Conservation (phyloP, 2,113 vertebrate genomes). For the Gyps fulvus region DNA sequence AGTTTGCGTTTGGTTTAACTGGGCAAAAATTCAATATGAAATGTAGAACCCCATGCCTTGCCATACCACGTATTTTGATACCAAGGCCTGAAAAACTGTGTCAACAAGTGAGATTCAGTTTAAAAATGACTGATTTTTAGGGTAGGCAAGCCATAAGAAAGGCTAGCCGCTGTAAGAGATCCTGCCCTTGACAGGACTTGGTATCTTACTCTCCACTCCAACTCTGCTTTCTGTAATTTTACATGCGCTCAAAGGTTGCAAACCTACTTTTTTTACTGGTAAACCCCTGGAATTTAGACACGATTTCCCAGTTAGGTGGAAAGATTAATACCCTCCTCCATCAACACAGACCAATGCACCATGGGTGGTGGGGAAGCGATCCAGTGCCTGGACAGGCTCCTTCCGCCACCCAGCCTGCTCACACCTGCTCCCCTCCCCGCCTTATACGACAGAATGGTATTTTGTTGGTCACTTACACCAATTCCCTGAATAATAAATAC, state of each 20-base stretch:
- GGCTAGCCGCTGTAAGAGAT: background rate
- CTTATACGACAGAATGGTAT: rapidly evolving
- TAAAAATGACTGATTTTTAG: background rate
- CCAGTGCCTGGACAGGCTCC: background rate
- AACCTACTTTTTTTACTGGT: background rate
- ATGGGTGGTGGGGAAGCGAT: rapidly evolving
- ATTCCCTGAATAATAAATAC: background rate
- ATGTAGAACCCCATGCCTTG: background rate
- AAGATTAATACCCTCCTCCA: background rate
- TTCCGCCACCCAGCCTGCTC: rapidly evolving
- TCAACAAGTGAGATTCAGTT: background rate
- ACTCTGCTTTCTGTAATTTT: background rate
- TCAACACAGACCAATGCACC: rapidly evolving
- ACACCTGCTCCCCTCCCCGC: background rate
- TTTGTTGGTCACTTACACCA: background rate
- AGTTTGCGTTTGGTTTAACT: background rate
- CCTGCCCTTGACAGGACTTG: background rate
- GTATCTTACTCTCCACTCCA: background rate
- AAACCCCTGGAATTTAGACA: background rate
- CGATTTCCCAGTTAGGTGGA: background rate
- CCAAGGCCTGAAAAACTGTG: background rate
- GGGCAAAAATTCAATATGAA: background rate
- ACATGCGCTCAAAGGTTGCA: background rate
- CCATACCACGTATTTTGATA: background rate
- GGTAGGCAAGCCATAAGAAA: background rate